Evolutionary conservation across 2,113 vertebrate genomes (phyloP).

Genomic region (Perognathus longimembris): DNA sequence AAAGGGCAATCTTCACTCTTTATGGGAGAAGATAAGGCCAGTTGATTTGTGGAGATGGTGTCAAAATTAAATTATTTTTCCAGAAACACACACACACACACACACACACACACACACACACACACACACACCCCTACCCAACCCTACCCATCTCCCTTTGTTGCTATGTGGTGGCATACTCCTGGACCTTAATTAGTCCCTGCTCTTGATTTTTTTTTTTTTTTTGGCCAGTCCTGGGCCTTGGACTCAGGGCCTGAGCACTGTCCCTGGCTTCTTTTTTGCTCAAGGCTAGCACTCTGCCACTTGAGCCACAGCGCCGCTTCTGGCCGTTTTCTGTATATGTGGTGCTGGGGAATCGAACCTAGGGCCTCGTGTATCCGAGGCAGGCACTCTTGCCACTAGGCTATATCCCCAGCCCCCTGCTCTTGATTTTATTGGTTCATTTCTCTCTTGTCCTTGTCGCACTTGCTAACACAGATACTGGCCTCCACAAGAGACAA

Average conservation of each 20-base stretch:
- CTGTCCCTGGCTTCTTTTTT: too few relatives aligned
- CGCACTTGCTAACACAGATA: constrained; percentile 69
- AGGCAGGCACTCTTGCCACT: too few relatives aligned
- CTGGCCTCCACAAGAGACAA: constrained; percentile 76
- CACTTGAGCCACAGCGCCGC: too few relatives aligned
- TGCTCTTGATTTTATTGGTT: constrained; percentile 80
- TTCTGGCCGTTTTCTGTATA: too few relatives aligned
- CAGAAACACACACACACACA: constrained; percentile 49
- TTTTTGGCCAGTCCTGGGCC: too few relatives aligned
- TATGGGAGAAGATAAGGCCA: constrained; percentile 70
- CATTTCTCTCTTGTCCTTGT: constrained; percentile 70
- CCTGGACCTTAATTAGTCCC: constrained; percentile 83
- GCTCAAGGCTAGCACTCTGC: too few relatives aligned
- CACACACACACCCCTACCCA: too few relatives aligned
- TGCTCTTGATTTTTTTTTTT: constrained; percentile 80
- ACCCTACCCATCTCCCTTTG: constrained; percentile 64
- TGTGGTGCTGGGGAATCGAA: too few relatives aligned
- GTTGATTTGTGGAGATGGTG: constrained; percentile 69
- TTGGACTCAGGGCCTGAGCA: too few relatives aligned
- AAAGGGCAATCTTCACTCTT: constrained; percentile 72
- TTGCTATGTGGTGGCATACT: constrained; percentile 61
- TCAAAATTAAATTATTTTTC: constrained; percentile 80
- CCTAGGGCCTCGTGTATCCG: too few relatives aligned
- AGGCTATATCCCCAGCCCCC: too few relatives aligned
- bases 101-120: too few relatives aligned